Base-by-base conservation (phyloP, 2,113 vertebrate genomes). In the Alces alces region DNA sequence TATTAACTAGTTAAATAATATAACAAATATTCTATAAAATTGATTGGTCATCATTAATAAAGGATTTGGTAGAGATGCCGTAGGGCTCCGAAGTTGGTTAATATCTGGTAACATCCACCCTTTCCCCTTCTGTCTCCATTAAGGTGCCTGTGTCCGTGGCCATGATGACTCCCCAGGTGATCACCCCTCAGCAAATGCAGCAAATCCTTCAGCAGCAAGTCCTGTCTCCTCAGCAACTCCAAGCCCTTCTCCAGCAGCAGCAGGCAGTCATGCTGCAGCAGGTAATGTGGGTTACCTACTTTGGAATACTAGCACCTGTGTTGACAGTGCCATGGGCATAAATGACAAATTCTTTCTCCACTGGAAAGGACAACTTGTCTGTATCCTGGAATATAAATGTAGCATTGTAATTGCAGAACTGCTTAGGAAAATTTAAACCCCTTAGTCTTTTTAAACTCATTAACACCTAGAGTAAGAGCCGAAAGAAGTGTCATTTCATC, bases 91-190 rank as follows among this genome's bases (percentile, higher is more conserved):
- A 64, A 57, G 47, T 25, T 39, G 50, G 70, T 7, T 1, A 95
- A 64, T 36, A 89, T 92, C 92, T 97, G 86, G 95, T 2, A 15
- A 76, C 97, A 86, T 97, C 88, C 66, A 28, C 93, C 93, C 52
- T 97, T 76, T 98, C 60, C 57, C 58, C 83, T 43, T 96, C 93
- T 98, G 76, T 97, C 83, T 98, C 89, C 91, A 95, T 97, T 88
- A 98, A 99, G 99, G 99, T 99, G 98, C 99, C 99, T 98, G 99
- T 99, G 99, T 99, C 99, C 86, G 99, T 99, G 99, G 99, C 99
- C 99, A 99, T 99, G 99, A 99, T 99, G 99, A 99, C 99, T 98
- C 99, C 99, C 99, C 99, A 99, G 99, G 99, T 99, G 99, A 99
- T 99, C 99, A 99, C 99, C 97, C 99, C 99, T 96, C 99, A 99